Evolutionary conservation across 2,113 vertebrate species (phyloP), one percentile per base, ranked within the genome.

Genomic region (Porphyrio hochstetteri): DNA sequence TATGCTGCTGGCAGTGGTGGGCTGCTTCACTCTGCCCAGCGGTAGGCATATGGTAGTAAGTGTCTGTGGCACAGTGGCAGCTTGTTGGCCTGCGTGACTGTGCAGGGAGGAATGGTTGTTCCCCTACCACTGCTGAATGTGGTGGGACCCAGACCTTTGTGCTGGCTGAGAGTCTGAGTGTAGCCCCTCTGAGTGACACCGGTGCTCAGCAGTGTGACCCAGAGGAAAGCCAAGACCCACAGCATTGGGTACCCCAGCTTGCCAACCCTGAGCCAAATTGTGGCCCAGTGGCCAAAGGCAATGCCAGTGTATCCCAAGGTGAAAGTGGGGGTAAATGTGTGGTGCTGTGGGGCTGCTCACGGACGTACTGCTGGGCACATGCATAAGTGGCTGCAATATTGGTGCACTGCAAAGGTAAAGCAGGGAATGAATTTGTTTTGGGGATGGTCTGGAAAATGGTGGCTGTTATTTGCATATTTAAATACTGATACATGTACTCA

Each of bases 151-250:
- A 57, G 55, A 59, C 29, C 27, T 27, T 12, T 42, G 14, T n/a
- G 24, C 46, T 65, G 46, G 53, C 67, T 1, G 2, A 91, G 72
- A 80, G 21, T 21, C 11, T 5, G 4, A 65, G 68, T 3, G 0
- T 50, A 59, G 82, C 7, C 42, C 6, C 57, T 67, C 28, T 60
- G 65, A 50, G 42, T 0, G 0, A 5, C 7, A 3, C 8, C 2
- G 6, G 4, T 31, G 46, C 42, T 76, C 61, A 78, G 74, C 74
- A 63, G 28, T 6, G 24, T 40, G 44, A 75, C 31, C 13, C 5
- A 68, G 67, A 68, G 57, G 69, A 67, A 71, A 50, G n/a, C 36
- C 42, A 38, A 35, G 13, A 38, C 64, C n/a, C 1, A 4, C 50
- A 36, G 50, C 4, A 0, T 85, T 29, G 23, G 52, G 21, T 40